Base-by-base conservation (phyloP, 2,797 vertebrate genomes). In the Pogonophryne albipinna region DNA sequence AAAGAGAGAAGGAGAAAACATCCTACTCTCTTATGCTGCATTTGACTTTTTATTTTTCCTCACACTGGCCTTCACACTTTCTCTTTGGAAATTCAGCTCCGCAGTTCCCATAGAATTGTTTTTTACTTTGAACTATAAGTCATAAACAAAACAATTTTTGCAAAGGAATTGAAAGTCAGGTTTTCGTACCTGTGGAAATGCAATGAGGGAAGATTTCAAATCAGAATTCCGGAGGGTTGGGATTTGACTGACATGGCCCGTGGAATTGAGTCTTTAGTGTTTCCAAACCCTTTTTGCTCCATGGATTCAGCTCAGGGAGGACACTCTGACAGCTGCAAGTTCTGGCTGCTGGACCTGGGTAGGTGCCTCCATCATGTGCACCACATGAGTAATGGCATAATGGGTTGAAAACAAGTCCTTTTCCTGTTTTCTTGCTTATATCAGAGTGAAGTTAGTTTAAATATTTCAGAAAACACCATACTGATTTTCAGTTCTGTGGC, bases 301-400 rank as follows among this genome's bases (percentile, higher is more conserved):
- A 91, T 94, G 92, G 92, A 92, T 82, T 91, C 92, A 53, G 77
- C 90, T n/a, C 89, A 84, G 58, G 82, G 87, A 71, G 88, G 91
- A 80, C 87, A 88, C 53, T 80, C 92, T 31, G 92, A 94, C 82
- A 93, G 90, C 87, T 96, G 95, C 93, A 95, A 93, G 82, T 93
- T 95, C 89, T 96, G 95, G 95, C 86, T 96, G 50, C 86, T 96
- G 79, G 95, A 96, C 90, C 88, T 96, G 76, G 95, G 95, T 95
- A 95, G 78, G 90, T 92, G 74, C 41, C 19, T 44, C 1, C 0
- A 14, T 76, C 79, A 57, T 44, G 55, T 52, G 44, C 52, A 47
- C 45, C 10, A 44, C 56, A 72, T 59, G 9, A 59, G 34, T 10
- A 53, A 31, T 6, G 2, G 4, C 17, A 2, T 50, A 46, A 31